Base-by-base conservation (phyloP, 1,140 invertebrate species). In the Melipona quadrifasciata region DNA sequence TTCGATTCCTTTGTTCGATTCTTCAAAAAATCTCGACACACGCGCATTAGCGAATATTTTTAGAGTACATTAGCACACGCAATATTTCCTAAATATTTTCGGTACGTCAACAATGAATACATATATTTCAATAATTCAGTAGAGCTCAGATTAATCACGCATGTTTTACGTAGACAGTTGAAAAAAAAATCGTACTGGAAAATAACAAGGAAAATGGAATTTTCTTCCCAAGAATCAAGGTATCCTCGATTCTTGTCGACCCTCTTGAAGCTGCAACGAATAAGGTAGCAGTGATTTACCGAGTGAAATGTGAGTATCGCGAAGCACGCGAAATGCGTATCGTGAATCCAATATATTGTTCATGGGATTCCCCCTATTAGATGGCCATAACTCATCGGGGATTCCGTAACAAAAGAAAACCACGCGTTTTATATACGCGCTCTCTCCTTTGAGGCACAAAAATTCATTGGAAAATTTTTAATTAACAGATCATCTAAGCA, bases 271-370 rank as follows among this genome's bases (percentile, higher is more conserved):
- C 78, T 84, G 67, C 73, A 84, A 31, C 81, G 58, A 79, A 64
- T 65, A 83, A 85, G 75, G 75, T 75, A 87, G 77, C 70, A 55
- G 70, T 90, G 89, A 90, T 90, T 90, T 90, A 90, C 79, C 71
- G 84, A 64, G 39, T 86, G 88, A 90, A 90, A 90, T 90, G 90
- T 88, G 88, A 90, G 89, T 90, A 90, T 86, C 89, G 87, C 80
- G 84, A 90, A 86, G 84, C 88, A 90, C 89, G 89, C 89, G 88
- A 90, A 90, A 90, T 90, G 88, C 89, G 88, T 90, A 90, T 90
- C 86, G 89, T 76, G 84, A 88, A 90, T 90, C 84, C 89, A 90
- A 90, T 90, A 90, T 90, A 90, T 81, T 74, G 68, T 90, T 88
- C 68, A 31, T 61, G 64, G 80, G 34, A 27, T 65, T 85, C 88